Evolutionary conservation across 2,113 vertebrate species (phyloP).

Genomic region (Condylura cristata): DNA sequence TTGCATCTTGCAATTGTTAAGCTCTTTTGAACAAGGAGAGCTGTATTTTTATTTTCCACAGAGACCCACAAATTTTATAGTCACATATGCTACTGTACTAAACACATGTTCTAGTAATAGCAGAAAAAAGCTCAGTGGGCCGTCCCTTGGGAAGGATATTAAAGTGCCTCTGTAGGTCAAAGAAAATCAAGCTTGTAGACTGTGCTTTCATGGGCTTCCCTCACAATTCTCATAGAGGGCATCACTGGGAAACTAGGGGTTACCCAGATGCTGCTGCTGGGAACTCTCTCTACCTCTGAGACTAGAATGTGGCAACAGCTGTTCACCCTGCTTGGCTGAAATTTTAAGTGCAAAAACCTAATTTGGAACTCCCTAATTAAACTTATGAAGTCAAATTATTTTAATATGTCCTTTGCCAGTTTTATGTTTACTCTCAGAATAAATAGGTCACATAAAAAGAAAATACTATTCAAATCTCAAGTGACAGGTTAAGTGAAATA

Average conservation of each 20-base stretch:
- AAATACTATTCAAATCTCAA: background rate
- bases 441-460: slow-evolving; percentile 70
- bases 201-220: background rate
- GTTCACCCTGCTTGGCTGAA: slow-evolving; percentile 57
- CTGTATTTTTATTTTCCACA: background rate
- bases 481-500: background rate
- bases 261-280: background rate
- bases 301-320: slow-evolving; percentile 54
- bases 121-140: background rate
- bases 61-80: background rate
- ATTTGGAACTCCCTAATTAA: slow-evolving; percentile 77
- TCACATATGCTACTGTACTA: background rate
- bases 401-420: slow-evolving; percentile 81
- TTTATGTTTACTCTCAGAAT: slow-evolving; percentile 73
- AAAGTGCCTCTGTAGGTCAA: no score
- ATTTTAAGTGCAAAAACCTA: slow-evolving; percentile 79
- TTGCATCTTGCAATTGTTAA: background rate
- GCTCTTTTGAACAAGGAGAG: background rate
- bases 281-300: slow-evolving; percentile 53
- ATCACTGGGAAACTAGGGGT: background rate
- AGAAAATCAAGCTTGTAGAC: no score
- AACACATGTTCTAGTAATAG: background rate
- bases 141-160: background rate
- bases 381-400: slow-evolving; percentile 76
- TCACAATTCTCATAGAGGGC: background rate